These are phyloP conservation scores for Protosalanx chinensis DNA, from an alignment of 2,797 vertebrate species.

Conservation along the genomic window DNA sequence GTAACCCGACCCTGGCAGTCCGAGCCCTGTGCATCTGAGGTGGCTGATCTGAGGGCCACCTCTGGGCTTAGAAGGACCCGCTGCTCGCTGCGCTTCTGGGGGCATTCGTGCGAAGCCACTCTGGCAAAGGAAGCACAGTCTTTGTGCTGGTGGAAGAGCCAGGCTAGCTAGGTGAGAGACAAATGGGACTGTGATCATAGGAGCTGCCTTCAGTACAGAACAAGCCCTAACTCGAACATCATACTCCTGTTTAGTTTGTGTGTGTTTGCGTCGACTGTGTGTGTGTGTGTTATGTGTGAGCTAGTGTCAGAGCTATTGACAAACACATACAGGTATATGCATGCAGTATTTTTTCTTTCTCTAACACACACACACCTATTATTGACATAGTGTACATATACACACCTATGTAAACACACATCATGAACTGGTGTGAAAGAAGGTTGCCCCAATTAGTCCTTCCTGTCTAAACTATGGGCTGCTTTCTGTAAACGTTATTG, in stretches of 20 bases:
- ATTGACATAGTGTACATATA: slow-evolving; percentile 8
- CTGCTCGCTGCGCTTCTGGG: slow-evolving; percentile 53
- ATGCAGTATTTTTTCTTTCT: not conserved
- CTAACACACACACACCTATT: slow-evolving; percentile 21
- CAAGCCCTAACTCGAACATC: not conserved
- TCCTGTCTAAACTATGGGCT: not conserved
- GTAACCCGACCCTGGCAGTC: slow-evolving; percentile 60
- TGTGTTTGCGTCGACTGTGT: not conserved
- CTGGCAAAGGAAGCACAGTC: slow-evolving; percentile 45
- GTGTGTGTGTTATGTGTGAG: slow-evolving; percentile 30
- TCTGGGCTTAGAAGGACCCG: slow-evolving; percentile 63
- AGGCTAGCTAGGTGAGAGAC: not conserved
- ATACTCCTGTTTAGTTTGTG: no score
- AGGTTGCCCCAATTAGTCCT: slow-evolving; percentile 7
- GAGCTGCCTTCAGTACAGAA: no score
- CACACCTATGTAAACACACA: slow-evolving; percentile 10
- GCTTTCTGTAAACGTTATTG: not conserved
- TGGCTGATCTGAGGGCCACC: slow-evolving; percentile 62
- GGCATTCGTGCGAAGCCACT: slow-evolving; percentile 59
- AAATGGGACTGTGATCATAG: not conserved
- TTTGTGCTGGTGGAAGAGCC: slow-evolving; percentile 40
- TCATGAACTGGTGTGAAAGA: slow-evolving; percentile 20
- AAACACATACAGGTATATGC: slow-evolving; percentile 3
- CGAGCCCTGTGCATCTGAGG: slow-evolving; percentile 48
- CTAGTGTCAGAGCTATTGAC: slow-evolving; percentile 32